These are phyloP conservation scores for Phyto melanocephala DNA, from an alignment of 2,888 invertebrate species.

Conservation along the genomic window DNA sequence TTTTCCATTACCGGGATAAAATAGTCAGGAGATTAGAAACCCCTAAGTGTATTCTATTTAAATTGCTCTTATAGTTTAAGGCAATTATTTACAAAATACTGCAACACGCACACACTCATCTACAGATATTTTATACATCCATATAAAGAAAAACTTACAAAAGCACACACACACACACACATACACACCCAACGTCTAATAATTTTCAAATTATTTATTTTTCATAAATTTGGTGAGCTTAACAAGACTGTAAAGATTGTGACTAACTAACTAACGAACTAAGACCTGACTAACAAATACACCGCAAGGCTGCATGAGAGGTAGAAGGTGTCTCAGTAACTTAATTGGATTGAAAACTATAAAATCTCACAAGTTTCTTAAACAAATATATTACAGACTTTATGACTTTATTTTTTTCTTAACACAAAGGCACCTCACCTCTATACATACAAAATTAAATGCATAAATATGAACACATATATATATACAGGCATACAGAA, in stretches of 20 bases:
- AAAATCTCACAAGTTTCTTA: slow-evolving; percentile 33
- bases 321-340: neutral
- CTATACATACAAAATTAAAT: neutral
- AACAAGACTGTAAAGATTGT: neutral
- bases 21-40: too few species aligned
- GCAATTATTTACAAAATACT: slow-evolving; percentile 7
- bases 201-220: slow-evolving; percentile 30
- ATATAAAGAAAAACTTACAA: neutral
- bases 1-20: too few species aligned
- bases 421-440: neutral
- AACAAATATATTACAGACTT: slow-evolving; percentile 22
- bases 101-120: neutral
- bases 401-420: neutral
- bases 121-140: too few species aligned
- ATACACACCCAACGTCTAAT: neutral
- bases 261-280: neutral
- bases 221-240: slow-evolving; percentile 32
- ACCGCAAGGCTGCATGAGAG: neutral
- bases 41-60: slow-evolving; percentile 4
- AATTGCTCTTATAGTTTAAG: slow-evolving; percentile 9
- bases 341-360: slow-evolving; percentile 43
- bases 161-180: neutral
- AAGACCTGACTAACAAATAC: neutral
- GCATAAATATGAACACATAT: neutral
- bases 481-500: neutral